Conservation (phyloP, 2,113 vertebrate genomes). For the Amazona guildingii region DNA sequence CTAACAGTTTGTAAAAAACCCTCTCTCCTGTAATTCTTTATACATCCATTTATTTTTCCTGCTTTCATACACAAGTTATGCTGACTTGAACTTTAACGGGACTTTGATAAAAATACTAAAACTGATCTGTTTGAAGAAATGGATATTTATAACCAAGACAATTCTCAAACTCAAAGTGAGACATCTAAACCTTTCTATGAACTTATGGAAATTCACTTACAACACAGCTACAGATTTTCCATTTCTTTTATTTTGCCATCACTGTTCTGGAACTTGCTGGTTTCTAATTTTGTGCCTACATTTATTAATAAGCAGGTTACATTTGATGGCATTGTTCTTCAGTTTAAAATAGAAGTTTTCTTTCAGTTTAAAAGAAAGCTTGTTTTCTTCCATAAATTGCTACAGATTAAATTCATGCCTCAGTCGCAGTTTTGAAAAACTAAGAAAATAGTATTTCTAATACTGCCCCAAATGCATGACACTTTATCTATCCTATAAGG, state of each 20-base stretch:
- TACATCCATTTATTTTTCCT: not conserved
- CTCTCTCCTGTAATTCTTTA: not conserved
- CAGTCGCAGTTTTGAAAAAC: not conserved
- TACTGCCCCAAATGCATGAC: not conserved
- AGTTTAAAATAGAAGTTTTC: not conserved
- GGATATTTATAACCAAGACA: not conserved
- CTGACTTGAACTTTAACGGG: not conserved
- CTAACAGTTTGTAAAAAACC: not conserved
- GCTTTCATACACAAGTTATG: not conserved
- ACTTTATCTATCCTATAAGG: rapidly evolving
- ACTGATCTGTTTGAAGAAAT: not conserved
- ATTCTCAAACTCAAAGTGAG: not conserved
- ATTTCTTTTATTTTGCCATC: not conserved
- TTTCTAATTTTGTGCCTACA: not conserved
- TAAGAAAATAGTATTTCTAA: not conserved
- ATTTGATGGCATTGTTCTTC: not conserved
- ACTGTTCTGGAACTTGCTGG: not conserved
- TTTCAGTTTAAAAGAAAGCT: not conserved
- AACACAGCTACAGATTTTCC: not conserved
- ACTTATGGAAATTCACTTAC: not conserved
- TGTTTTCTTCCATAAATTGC: not conserved
- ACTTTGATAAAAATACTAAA: not conserved
- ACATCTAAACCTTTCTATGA: not conserved
- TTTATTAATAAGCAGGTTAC: not conserved
- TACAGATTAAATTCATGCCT: not conserved